These are phyloP conservation scores for Thymelicus acteon DNA, from an alignment of 2,888 invertebrate species.

Conservation along the genomic window DNA sequence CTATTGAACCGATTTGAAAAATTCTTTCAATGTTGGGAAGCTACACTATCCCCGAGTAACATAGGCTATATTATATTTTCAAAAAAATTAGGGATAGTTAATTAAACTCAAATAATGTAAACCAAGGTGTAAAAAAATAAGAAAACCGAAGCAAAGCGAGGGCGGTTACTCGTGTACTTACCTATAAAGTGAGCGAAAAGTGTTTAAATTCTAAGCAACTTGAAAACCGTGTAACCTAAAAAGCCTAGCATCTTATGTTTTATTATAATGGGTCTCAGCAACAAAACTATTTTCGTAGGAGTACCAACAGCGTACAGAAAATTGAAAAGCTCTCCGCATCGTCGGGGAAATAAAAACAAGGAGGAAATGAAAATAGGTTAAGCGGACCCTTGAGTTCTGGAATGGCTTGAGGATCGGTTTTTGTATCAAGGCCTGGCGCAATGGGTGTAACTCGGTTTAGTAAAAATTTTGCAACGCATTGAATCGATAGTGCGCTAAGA, in stretches of 20 bases:
- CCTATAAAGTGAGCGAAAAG: not conserved
- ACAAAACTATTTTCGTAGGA: conserved; percentile 24
- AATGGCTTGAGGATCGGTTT: conserved; percentile 60
- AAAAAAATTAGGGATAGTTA: too few relatives aligned
- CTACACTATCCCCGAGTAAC: too few relatives aligned
- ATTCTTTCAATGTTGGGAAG: too few relatives aligned
- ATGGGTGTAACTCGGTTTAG: conserved; percentile 43
- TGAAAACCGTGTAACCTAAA: conserved; percentile 39
- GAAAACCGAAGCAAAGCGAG: too few relatives aligned
- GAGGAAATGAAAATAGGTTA: conserved; percentile 73
- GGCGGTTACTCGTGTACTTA: too few relatives aligned
- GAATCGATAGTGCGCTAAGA: conserved; percentile 32
- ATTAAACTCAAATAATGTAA: too few relatives aligned
- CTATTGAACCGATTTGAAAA: too few relatives aligned
- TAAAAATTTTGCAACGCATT: conserved; percentile 55
- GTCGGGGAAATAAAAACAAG: conserved; percentile 66
- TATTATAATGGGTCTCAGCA: conserved; percentile 26
- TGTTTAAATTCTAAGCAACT: conserved; percentile 9
- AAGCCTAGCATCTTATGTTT: conserved; percentile 23
- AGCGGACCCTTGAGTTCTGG: conserved; percentile 62
- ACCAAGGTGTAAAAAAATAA: too few relatives aligned
- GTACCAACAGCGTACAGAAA: conserved; percentile 49
- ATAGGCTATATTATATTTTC: too few relatives aligned
- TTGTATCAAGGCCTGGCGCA: conserved; percentile 57
- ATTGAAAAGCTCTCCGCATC: conserved; percentile 66